Evolutionary conservation across 1,140 invertebrate species (phyloP).

Genomic region (Periplaneta americana): DNA sequence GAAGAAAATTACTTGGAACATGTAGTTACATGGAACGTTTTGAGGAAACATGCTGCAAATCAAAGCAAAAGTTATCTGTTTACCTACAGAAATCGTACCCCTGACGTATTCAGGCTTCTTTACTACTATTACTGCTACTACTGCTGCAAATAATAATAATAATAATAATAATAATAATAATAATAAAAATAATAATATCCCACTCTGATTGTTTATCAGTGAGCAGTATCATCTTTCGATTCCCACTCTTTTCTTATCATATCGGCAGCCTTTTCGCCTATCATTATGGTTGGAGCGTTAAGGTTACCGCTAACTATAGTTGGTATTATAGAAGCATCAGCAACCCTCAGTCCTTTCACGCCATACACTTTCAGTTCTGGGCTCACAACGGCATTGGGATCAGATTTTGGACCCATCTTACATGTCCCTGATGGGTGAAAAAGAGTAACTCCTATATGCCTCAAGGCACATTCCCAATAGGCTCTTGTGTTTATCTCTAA

Average conservation of each 20-base stretch:
- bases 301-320: constrained; percentile 18
- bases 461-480: constrained; percentile 80
- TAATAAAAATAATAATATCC: too few relatives aligned
- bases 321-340: constrained; percentile 20
- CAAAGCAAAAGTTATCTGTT: too few relatives aligned
- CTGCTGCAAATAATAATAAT: too few relatives aligned
- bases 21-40: too few relatives aligned
- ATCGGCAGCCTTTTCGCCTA: constrained; percentile 19
- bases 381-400: constrained; percentile 76
- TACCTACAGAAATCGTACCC: too few relatives aligned
- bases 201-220: too few relatives aligned
- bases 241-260: constrained; percentile 18
- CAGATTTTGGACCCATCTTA: constrained; percentile 76
- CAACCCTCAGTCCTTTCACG: constrained; percentile 14
- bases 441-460: constrained; percentile 80
- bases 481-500: constrained; percentile 71
- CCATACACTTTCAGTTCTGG: constrained; percentile 63
- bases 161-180: too few relatives aligned
- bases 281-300: constrained; percentile 20
- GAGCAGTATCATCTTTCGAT: too few relatives aligned
- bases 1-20: too few relatives aligned
- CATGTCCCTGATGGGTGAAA: constrained; percentile 50
- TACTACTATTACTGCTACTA: too few relatives aligned
- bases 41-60: too few relatives aligned
- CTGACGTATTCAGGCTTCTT: too few relatives aligned